phyloP scores from a whole-genome alignment of 2,888 invertebrate genomes.

The Brachypalpus laphriformis region DNA sequence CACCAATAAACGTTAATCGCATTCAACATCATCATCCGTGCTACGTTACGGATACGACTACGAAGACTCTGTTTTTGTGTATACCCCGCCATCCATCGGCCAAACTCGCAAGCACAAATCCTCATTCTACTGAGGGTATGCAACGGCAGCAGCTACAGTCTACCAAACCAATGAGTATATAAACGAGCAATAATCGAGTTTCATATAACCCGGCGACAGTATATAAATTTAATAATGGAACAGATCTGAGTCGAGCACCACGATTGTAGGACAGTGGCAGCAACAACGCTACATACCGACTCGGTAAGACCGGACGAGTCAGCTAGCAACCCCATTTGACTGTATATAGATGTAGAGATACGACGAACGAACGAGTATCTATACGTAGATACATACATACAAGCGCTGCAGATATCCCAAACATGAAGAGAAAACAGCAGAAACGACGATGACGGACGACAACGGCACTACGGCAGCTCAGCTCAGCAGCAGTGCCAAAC shows the following conservation, averaged over 20 bases:
- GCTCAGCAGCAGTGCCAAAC: conserved; percentile 61
- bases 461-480: too few species aligned
- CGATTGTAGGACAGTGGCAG: conserved; percentile 3
- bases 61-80: not conserved
- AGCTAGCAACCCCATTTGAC: conserved; percentile 59
- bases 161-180: conserved; percentile 50
- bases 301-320: conserved; percentile 38
- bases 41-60: not conserved
- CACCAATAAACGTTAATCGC: conserved; percentile 48
- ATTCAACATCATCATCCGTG: conserved; percentile 44
- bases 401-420: conserved; percentile 51
- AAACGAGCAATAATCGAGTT: conserved; percentile 69
- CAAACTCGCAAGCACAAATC: conserved; percentile 49
- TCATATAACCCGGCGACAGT: conserved; percentile 62
- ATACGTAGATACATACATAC: conserved; percentile 20
- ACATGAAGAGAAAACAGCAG: conserved; percentile 54
- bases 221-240: conserved; percentile 68
- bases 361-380: conserved; percentile 5
- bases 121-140: conserved; percentile 32
- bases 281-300: conserved; percentile 10
- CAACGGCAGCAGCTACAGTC: conserved; percentile 12
- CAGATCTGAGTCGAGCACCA: conserved; percentile 22
- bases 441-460: conserved; percentile 20
- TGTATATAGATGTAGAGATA: conserved; percentile 47
- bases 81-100: conserved; percentile 60